These are phyloP conservation scores for Leptinotarsa rubiginosa DNA, from an alignment of 2,888 invertebrate genomes.

Conservation along the genomic window DNA sequence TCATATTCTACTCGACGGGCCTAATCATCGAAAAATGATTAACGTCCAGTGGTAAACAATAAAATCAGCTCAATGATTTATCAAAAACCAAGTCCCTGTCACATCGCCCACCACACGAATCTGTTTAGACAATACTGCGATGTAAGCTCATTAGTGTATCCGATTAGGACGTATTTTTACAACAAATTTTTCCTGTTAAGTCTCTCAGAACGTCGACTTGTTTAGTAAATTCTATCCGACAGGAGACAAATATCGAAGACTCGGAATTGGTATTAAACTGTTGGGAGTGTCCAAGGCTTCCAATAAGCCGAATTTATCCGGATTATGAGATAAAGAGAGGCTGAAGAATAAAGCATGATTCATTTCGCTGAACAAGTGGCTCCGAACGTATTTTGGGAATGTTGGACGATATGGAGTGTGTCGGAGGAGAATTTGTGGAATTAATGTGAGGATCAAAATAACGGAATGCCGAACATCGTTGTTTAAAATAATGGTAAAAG, in stretches of 20 bases:
- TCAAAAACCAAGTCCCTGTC: conserved; percentile 31
- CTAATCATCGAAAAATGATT: conserved; percentile 27
- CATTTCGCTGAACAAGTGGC: conserved; percentile 18
- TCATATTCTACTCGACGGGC: conserved; percentile 13
- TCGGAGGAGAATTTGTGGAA: neutral
- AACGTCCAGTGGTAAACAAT: conserved; percentile 23
- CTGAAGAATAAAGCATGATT: conserved; percentile 9
- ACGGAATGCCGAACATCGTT: neutral
- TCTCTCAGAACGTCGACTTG: conserved; percentile 23
- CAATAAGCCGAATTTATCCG: conserved; percentile 42
- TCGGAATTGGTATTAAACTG: conserved; percentile 39
- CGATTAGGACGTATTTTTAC: conserved; percentile 51
- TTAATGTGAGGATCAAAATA: conserved; percentile 11
- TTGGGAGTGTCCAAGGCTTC: conserved; percentile 37
- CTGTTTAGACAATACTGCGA: conserved; percentile 60
- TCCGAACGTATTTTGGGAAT: neutral
- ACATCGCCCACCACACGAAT: conserved; percentile 47
- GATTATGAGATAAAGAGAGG: conserved; percentile 31
- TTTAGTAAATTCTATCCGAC: conserved; percentile 33
- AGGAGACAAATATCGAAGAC: conserved; percentile 37
- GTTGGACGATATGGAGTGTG: neutral
- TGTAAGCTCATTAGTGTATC: conserved; percentile 62
- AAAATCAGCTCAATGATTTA: conserved; percentile 29
- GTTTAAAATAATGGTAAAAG: too few species aligned
- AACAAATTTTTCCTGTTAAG: conserved; percentile 21